Conservation (phyloP, 2,888 invertebrate genomes). For the Eumerus sabulonum region DNA sequence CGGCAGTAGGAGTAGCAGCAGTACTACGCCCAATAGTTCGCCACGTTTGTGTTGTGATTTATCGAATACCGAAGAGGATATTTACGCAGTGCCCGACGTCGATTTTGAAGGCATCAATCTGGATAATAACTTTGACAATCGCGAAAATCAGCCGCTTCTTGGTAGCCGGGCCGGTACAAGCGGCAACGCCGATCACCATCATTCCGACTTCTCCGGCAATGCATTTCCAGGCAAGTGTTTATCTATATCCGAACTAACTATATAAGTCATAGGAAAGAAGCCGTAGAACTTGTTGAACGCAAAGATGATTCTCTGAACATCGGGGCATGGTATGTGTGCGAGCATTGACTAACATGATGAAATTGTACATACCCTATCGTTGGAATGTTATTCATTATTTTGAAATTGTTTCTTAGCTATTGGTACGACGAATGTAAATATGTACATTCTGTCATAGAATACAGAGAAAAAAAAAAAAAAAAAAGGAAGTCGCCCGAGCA, state of each 20-base stretch:
- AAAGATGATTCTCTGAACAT: too few relatives aligned
- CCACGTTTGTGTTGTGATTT: constrained; percentile 68
- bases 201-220: constrained; percentile 87
- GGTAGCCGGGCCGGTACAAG: constrained; percentile 87
- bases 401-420: not conserved
- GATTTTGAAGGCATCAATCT: constrained; percentile 88
- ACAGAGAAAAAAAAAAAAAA: constrained; percentile 37
- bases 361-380: too few relatives aligned
- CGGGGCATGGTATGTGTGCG: too few relatives aligned
- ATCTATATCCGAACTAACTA: not conserved
- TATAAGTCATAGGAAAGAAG: constrained; percentile 7
- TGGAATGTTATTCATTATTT: too few relatives aligned
- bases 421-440: constrained; percentile 10
- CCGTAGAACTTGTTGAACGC: constrained; percentile 31
- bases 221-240: constrained; percentile 88
- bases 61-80: constrained; percentile 80
- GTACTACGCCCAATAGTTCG: constrained; percentile 64
- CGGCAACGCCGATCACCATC: constrained; percentile 89
- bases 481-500: constrained; percentile 70
- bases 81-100: constrained; percentile 89
- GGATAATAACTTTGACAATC: constrained; percentile 90
- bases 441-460: too few relatives aligned
- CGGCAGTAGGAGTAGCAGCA: constrained; percentile 66
- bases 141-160: constrained; percentile 96
- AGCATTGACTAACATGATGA: too few relatives aligned